Conservation (phyloP, 2,113 vertebrate species). For the Edolisoma coerulescens region DNA sequence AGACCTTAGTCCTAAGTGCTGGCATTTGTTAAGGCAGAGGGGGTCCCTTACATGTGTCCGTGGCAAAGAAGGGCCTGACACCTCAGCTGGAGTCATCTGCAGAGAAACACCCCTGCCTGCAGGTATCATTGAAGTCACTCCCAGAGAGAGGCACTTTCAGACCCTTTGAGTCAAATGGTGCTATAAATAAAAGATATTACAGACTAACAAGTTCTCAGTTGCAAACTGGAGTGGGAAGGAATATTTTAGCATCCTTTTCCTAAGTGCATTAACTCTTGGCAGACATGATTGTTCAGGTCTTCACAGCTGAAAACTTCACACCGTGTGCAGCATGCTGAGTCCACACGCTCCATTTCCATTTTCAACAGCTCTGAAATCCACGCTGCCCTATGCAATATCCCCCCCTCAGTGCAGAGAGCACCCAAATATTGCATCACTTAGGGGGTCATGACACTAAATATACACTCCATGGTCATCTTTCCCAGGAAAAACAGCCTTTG, state of each 20-base stretch:
- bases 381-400: fast-evolving
- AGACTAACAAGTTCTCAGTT: conserved; percentile 27
- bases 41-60: neutral
- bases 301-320: neutral
- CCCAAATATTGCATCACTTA: neutral
- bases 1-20: neutral
- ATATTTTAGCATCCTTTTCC: conserved; percentile 53
- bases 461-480: fast-evolving
- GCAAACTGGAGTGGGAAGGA: conserved; percentile 40
- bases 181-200: conserved; percentile 57
- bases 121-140: neutral
- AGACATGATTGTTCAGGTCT: neutral
- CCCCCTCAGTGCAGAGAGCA: neutral
- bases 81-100: neutral
- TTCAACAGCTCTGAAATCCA: neutral
- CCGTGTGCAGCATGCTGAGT: neutral
- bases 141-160: neutral
- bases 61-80: neutral
- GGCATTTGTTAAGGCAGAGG: neutral
- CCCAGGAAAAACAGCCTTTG: neutral
- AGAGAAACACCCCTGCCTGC: neutral
- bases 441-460: neutral
- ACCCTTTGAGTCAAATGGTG: neutral
- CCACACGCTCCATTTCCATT: neutral
- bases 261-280: conserved; percentile 35